Base-by-base conservation (phyloP, 1,140 invertebrate species). In the Ridgeia piscesae region DNA sequence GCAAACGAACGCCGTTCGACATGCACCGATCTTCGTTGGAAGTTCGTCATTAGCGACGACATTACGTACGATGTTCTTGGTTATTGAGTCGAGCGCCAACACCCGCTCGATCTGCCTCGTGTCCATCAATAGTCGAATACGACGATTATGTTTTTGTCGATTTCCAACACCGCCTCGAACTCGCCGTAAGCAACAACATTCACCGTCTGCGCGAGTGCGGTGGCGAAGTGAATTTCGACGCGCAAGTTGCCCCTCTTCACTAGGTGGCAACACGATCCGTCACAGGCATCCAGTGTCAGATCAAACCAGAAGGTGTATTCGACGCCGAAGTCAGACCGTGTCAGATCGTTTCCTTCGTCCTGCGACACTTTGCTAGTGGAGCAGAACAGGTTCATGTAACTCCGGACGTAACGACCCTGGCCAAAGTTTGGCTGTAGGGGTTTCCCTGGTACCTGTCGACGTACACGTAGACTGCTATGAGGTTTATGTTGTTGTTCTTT, bases 171-270 rank as follows among this genome's bases (percentile, higher is more conserved):
- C n/a, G n/a, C 34, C 34, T 89, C 89, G 34, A 89, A 14, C 89
- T 89, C 89, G 89, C 89, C 34, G 89, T 89, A 89, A 2, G 34
- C 89, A 14, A 89, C 89, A 8, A 89, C 89, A 34, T 89, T 89
- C n/a, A 14, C 34, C n/a, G 89, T 89, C n/a, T 89, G n/a, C 14
- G 89, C n/a, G 34, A 89, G 89, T 34, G 89, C 89, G 4, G 89
- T 89, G 89, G 89, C 89, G 89, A 89, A 6, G 14, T 89, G 89
- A 14, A 89, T 89, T 89, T 89, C 89, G n/a, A 89, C n/a, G n/a
- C 4, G n/a, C 34, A 89, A 33, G n/a, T 33, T 89, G 89, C 89
- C 89, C 89, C 14, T 89, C 34, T 89, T 34, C n/a, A 33, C n/a
- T 6, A 89, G 34, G 8, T 89, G n/a, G 34, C 4, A 34, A 17